These are phyloP conservation scores for Ametastegia equiseti DNA, from an alignment of 2,888 invertebrate species.

Conservation along the genomic window DNA sequence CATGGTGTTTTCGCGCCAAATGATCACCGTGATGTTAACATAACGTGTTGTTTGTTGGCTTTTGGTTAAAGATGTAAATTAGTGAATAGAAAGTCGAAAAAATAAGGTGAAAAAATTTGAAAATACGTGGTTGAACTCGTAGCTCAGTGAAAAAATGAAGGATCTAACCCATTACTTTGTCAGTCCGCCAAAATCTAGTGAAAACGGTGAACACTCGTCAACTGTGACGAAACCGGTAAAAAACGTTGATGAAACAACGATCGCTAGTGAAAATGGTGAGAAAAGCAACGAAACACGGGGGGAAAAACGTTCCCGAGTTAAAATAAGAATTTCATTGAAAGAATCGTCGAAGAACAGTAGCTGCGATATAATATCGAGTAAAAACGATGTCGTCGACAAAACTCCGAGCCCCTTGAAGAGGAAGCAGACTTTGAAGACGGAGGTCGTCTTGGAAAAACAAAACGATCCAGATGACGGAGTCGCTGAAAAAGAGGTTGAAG, in stretches of 20 bases:
- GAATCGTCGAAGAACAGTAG: constrained; percentile 12
- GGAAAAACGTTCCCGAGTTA: constrained; percentile 62
- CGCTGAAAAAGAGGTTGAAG: neutral
- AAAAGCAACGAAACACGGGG: neutral
- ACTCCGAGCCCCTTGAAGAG: constrained; percentile 63
- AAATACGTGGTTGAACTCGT: neutral
- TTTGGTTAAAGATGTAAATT: too few relatives aligned
- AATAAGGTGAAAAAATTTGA: neutral
- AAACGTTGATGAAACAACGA: constrained; percentile 10
- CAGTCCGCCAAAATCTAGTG: constrained; percentile 58
- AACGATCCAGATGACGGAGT: neutral
- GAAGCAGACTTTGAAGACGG: too few relatives aligned
- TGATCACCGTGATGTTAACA: neutral
- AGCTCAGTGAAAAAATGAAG: constrained; percentile 60
- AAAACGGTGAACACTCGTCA: constrained; percentile 35
- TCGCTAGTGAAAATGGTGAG: neutral
- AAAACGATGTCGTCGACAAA: constrained; percentile 62
- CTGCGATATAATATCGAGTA: constrained; percentile 63
- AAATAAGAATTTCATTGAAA: constrained; percentile 62
- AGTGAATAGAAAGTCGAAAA: too few relatives aligned
- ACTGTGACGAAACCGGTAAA: constrained; percentile 51
- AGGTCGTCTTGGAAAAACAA: too few relatives aligned
- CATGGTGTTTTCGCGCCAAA: constrained; percentile 15
- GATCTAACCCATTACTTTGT: constrained; percentile 67
- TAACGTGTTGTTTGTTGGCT: neutral